Evolutionary conservation across 2,113 vertebrate genomes (phyloP).

Genomic region (Lagopus muta): DNA sequence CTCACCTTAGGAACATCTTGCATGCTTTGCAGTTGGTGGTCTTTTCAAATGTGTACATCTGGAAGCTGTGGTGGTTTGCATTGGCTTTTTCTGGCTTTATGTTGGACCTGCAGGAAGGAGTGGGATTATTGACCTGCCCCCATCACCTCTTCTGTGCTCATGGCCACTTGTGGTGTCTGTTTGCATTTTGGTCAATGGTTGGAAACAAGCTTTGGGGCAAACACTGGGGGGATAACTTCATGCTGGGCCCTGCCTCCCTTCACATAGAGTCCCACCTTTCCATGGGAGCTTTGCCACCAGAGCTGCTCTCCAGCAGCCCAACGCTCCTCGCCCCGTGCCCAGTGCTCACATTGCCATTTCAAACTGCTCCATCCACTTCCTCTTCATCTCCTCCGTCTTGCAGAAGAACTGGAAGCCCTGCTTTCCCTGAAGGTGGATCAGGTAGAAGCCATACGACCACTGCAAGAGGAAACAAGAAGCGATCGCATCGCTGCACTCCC

Average conservation of each 20-base stretch:
- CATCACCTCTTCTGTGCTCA: fast-evolving
- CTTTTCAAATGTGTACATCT: slow-evolving; percentile 98
- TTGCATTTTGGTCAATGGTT: not conserved
- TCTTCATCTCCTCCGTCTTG: slow-evolving; percentile 97
- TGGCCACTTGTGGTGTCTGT: not conserved
- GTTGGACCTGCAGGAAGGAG: slow-evolving; percentile 85
- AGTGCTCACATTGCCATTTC: slow-evolving; percentile 97
- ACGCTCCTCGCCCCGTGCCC: fast-evolving
- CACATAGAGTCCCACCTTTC: not conserved
- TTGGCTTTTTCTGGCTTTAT: slow-evolving; percentile 96
- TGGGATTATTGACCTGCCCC: not conserved
- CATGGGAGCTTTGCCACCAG: fast-evolving
- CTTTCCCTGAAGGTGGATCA: slow-evolving; percentile 95
- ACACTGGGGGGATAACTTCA: not conserved
- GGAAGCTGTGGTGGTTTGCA: slow-evolving; percentile 96
- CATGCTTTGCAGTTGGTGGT: slow-evolving; percentile 96
- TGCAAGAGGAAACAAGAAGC: slow-evolving; percentile 42
- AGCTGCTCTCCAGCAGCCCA: not conserved
- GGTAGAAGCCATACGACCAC: slow-evolving; percentile 99
- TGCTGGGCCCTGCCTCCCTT: not conserved
- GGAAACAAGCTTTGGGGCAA: not conserved
- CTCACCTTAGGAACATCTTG: slow-evolving; percentile 94
- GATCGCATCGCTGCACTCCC: fast-evolving
- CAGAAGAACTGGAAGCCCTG: slow-evolving; percentile 99
- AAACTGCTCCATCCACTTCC: slow-evolving; percentile 99